A percentile compares a stretch with the other conserved stretches of the same genome.
Evolutionary conservation across 2,888 invertebrate genomes (phyloP).

Genomic region (Bombylius major): DNA sequence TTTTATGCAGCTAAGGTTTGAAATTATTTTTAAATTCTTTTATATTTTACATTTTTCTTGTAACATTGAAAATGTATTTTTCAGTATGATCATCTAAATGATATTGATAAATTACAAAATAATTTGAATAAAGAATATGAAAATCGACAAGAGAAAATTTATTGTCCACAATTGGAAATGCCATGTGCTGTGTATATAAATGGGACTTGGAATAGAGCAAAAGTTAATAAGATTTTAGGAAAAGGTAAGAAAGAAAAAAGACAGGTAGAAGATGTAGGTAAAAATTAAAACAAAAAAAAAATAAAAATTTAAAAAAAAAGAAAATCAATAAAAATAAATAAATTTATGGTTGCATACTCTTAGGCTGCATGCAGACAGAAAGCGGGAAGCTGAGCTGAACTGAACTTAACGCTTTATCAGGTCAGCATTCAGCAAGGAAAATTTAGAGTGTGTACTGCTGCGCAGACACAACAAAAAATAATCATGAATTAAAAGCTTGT

Average conservation of each 20-base stretch:
- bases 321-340: no score
- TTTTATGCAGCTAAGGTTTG: conserved; percentile 55
- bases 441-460: no score
- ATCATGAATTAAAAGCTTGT: no score
- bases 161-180: conserved; percentile 21
- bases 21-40: background rate
- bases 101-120: conserved; percentile 9
- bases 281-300: no score
- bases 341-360: no score
- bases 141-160: conserved; percentile 29
- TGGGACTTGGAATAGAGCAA: conserved; percentile 26
- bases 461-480: no score
- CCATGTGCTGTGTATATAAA: conserved; percentile 23
- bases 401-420: no score
- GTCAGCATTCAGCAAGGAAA: no score
- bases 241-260: conserved; percentile 18
- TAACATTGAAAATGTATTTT: conserved; percentile 4
- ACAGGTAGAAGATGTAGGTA: no score
- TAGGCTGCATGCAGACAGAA: no score
- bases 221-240: conserved; percentile 21
- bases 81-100: conserved; percentile 16
- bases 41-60: conserved; percentile 5
- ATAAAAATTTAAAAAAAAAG: no score
- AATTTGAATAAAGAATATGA: conserved; percentile 17
- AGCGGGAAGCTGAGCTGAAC: no score